Conservation (phyloP, 2,797 vertebrate genomes). For the Sebastes kiyomatsui region DNA sequence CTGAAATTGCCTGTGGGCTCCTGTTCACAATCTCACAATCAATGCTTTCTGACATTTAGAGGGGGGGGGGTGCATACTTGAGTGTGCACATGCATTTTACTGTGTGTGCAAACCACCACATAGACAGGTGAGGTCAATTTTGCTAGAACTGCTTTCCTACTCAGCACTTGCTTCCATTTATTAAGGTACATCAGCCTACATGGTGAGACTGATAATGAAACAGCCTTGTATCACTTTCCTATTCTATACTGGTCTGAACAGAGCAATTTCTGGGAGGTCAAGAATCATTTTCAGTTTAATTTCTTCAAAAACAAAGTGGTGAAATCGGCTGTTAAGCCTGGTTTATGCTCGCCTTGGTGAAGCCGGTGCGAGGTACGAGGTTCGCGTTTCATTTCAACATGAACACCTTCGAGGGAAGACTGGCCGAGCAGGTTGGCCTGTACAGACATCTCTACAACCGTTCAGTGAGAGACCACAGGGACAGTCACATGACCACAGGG, state of each 20-base stretch:
- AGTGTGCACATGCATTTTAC: background rate
- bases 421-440: too few relatives aligned
- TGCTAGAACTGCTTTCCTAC: background rate
- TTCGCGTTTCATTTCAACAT: too few relatives aligned
- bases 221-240: background rate
- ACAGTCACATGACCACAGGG: too few relatives aligned
- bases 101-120: background rate
- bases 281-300: background rate
- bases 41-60: slow-evolving; percentile 73
- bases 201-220: background rate
- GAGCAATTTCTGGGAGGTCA: background rate
- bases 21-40: slow-evolving; percentile 59
- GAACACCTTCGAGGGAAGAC: too few relatives aligned
- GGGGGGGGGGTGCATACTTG: background rate
- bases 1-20: slow-evolving; percentile 57
- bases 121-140: slow-evolving; percentile 12
- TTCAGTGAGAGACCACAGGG: too few relatives aligned
- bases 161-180: background rate
- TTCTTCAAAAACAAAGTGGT: background rate
- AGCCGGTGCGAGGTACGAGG: too few relatives aligned
- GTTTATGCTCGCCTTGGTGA: too few relatives aligned
- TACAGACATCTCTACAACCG: too few relatives aligned
- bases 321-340: background rate
- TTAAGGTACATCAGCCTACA: background rate
- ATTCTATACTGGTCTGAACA: background rate